Evolutionary conservation across 2,888 invertebrate genomes (phyloP), one percentile per base, ranked within the genome.

Genomic region (Ochropleura leucogaster): DNA sequence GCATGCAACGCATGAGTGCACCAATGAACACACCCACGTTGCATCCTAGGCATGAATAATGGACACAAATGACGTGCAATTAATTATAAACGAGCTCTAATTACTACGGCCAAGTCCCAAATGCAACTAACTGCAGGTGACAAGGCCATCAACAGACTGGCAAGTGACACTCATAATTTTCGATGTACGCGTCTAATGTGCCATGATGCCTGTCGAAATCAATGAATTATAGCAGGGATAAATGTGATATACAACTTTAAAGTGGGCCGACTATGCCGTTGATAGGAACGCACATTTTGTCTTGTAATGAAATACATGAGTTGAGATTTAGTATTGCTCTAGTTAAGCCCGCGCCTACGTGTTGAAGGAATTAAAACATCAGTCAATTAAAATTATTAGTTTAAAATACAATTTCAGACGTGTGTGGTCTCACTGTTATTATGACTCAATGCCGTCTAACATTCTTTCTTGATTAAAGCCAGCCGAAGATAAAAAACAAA

Each of bases 11-110:
- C 77, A 68, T 77, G 79, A 74, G 70, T 74, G 82, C 72, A 79
- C 66, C 74, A 65, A 46, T 75, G 70, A 80, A 68, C 74, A 73
- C 77, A 69, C 78, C 80, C 76, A 78, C 84, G 77, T 74, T 57
- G 65, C 76, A 83, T 79, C 77, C 68, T 72, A 82, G 79, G 68
- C 64, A 78, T 85, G 84, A 84, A 79, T 88, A 83, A 84, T 83
- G 78, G 77, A 77, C 74, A 77, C 80, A 86, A 83, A 84, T 74
- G 85, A 79, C 84, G 79, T 82, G 83, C 81, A 82, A 89, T 88
- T 83, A 87, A 87, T 91, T 87, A 89, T 83, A 73, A 81, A 89
- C 85, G 77, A 84, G 87, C 71, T 85, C 79, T 90, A 91, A 91
- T 92, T 90, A 89, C 62, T 65, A 59, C 83, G 85, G 80, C 77